phyloP scores from a whole-genome alignment of 2,797 vertebrate genomes.

The Microctenopoma stevenorrisi region DNA sequence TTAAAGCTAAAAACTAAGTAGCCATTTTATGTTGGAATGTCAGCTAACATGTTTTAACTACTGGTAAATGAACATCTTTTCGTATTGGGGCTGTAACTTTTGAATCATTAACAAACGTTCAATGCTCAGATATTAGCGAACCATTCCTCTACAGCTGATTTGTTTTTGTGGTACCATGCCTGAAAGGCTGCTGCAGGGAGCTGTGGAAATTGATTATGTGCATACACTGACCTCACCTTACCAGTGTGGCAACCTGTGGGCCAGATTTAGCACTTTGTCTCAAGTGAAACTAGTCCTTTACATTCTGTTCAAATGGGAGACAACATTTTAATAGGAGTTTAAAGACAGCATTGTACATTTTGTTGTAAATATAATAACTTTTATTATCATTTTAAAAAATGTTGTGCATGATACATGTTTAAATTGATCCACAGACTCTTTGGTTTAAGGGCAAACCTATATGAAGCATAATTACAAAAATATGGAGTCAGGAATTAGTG shows the following conservation, averaged over 20 bases:
- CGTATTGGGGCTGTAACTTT: neutral
- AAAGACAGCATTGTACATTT: slow-evolving; percentile 26
- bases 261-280: slow-evolving; percentile 62
- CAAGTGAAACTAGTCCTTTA: slow-evolving; percentile 51
- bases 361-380: slow-evolving; percentile 17
- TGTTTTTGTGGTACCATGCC: slow-evolving; percentile 61
- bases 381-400: neutral
- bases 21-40: no score
- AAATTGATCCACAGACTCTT: slow-evolving; percentile 25
- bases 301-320: slow-evolving; percentile 32
- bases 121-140: slow-evolving; percentile 55
- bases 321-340: slow-evolving; percentile 34
- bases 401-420: slow-evolving; percentile 12
- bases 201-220: slow-evolving; percentile 73
- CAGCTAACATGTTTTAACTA: no score
- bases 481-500: slow-evolving; percentile 26
- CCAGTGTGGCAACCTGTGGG: slow-evolving; percentile 63
- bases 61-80: neutral
- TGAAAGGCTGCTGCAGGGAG: slow-evolving; percentile 55
- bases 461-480: slow-evolving; percentile 10
- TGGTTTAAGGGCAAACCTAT: slow-evolving; percentile 13
- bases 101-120: slow-evolving; percentile 28
- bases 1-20: no score
- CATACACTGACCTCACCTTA: slow-evolving; percentile 71
- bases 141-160: slow-evolving; percentile 56